Evolutionary conservation across 1,140 invertebrate genomes (phyloP), one percentile per base, ranked within the genome.

Genomic region (Helicoverpa armigera): DNA sequence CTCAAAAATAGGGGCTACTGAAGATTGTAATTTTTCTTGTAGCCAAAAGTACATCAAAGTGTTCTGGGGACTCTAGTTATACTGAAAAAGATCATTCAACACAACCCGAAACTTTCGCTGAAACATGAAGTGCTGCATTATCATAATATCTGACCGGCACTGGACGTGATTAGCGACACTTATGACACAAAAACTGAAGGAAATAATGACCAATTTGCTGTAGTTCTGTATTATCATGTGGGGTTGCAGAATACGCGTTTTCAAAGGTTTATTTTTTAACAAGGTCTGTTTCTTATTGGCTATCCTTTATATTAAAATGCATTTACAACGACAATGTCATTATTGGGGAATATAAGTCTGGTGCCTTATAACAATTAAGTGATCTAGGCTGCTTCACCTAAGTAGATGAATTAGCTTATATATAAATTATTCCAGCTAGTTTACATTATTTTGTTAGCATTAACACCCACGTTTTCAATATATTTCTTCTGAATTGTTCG

Each of bases 181-280:
- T 61, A 50, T 18, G 56, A 61, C 43, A 51, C 58, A 50, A 61
- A 61, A 50, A 75, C 56, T 61, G 3, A 29, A 61, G 10, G 5
- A 50, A 50, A 63, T 61, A 51, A 61, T 50, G 43, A 12, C 54
- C 58, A 48, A 75, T 29, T 75, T 18, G 11, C 2, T 43, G 16
- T 56, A 75, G n/a, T 48, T 60, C 7, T 56, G 23, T 48, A 1
- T 12, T 35, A 12, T 43, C 18, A 14, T 31, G 29, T 58, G 56
- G 16, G 43, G 53, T 74, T 51, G 10, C 56, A 63, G 3, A 50
- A 69, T n/a, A 10, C 18, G 65, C 65, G 65, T 50, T 50, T 69
- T 61, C 18, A 14, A 12, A 2, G 14, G 31, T 63, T 35, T 13
- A 35, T 7, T 63, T 35, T 10, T 2, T 23, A 1, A 61, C 2